These are phyloP conservation scores for Leptosomus discolor DNA, from an alignment of 2,113 vertebrate genomes.

Conservation along the genomic window DNA sequence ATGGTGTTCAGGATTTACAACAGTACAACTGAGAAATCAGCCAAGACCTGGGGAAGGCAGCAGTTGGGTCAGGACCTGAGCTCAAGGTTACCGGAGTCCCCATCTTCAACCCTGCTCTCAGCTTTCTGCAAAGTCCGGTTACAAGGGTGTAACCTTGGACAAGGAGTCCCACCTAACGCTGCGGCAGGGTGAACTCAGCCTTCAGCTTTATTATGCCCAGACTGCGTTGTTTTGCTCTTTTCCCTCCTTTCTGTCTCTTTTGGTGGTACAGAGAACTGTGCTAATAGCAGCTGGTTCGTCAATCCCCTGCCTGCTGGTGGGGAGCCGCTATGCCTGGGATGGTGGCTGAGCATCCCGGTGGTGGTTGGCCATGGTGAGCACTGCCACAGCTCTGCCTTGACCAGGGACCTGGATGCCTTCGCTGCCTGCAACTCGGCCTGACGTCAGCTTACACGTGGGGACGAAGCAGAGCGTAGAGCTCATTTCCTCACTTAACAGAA, in stretches of 20 bases:
- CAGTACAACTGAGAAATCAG: background rate
- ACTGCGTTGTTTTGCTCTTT: rapidly evolving
- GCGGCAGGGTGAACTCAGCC: background rate
- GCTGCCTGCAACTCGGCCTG: background rate
- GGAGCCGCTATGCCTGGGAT: background rate
- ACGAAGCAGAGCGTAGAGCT: background rate
- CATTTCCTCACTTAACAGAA: constrained; percentile 26
- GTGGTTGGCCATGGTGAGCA: background rate
- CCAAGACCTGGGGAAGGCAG: background rate
- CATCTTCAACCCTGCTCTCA: background rate
- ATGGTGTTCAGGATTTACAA: background rate
- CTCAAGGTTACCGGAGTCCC: background rate
- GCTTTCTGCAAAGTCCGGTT: background rate
- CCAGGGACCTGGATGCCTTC: background rate
- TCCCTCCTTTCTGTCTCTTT: background rate
- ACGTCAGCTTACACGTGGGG: background rate
- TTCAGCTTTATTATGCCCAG: background rate
- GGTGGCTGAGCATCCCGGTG: rapidly evolving
- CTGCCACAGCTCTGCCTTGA: rapidly evolving
- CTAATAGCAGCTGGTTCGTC: background rate
- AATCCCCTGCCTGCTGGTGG: background rate
- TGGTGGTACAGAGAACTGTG: background rate
- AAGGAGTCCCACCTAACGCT: background rate
- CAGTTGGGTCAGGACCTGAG: background rate
- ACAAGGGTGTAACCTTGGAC: rapidly evolving